These are phyloP conservation scores for Macrotis lagotis DNA, from an alignment of 2,113 vertebrate species.

Conservation along the genomic window DNA sequence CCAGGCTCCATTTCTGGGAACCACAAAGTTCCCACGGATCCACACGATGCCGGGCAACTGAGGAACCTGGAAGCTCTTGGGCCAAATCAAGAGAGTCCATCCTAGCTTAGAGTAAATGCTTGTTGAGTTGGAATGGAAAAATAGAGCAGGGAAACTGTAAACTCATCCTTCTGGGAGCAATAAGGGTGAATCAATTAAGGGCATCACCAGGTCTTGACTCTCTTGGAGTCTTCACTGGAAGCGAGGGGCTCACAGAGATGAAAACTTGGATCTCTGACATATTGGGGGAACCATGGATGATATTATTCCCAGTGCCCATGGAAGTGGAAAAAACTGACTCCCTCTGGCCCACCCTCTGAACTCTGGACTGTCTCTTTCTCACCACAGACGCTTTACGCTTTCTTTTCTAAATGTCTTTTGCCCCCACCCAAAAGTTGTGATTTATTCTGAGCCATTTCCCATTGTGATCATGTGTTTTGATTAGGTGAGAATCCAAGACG, in stretches of 20 bases:
- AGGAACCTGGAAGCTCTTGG: no score
- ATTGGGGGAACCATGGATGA: neutral
- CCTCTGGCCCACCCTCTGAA: neutral
- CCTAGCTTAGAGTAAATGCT: neutral
- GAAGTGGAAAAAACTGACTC: neutral
- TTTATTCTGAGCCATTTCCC: slow-evolving; percentile 74
- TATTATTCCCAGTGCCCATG: neutral
- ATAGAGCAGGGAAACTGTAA: neutral
- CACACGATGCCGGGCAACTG: no score
- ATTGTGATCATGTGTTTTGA: slow-evolving; percentile 70
- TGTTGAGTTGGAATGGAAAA: neutral
- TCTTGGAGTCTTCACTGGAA: neutral
- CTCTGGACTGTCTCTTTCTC: neutral
- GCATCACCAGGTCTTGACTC: neutral
- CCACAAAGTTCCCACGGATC: no score
- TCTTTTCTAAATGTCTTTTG: slow-evolving; percentile 61
- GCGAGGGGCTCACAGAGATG: neutral
- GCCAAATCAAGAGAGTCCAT: no score
- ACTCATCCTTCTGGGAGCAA: neutral
- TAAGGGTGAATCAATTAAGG: neutral
- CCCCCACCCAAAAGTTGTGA: slow-evolving; percentile 61
- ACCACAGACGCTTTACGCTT: slow-evolving; percentile 55
- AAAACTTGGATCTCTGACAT: neutral
- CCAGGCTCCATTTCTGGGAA: no score
- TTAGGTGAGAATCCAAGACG: slow-evolving; percentile 68